Conservation (phyloP, 2,797 vertebrate species). For the Microchirus variegatus region DNA sequence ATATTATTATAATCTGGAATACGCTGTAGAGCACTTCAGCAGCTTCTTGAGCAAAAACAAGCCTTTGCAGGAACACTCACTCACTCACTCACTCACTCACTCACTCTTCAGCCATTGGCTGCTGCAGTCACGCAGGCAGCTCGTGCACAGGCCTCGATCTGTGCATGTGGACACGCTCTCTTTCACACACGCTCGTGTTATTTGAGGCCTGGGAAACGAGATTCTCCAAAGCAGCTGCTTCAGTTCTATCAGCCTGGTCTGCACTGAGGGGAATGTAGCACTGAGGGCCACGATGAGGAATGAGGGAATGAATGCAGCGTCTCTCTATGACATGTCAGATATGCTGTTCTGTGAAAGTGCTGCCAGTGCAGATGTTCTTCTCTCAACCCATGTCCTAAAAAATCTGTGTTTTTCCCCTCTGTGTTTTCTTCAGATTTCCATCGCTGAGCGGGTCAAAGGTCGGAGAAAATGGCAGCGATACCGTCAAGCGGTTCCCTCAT, state of each 20-base stretch:
- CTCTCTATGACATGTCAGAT: neutral
- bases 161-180: constrained; percentile 7
- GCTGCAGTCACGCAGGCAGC: constrained; percentile 9
- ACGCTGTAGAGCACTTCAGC: no score
- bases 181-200: constrained; percentile 20
- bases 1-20: no score
- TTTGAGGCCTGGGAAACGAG: constrained; percentile 47
- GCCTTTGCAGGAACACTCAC: neutral
- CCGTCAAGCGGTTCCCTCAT: constrained; percentile 94
- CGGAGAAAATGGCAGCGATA: constrained; percentile 91
- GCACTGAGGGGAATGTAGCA: constrained; percentile 1
- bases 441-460: constrained; percentile 61
- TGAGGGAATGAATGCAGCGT: neutral
- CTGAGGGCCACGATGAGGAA: no score
- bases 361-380: neutral
- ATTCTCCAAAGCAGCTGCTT: constrained; percentile 50
- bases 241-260: constrained; percentile 5
- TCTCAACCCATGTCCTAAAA: no score
- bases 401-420: neutral
- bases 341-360: neutral
- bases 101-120: neutral
- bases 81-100: neutral
- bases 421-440: constrained; percentile 58
- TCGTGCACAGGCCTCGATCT: constrained; percentile 13
- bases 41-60: neutral